Evolutionary conservation across 2,113 vertebrate species (phyloP).

Genomic region (Saguinus imperator): DNA sequence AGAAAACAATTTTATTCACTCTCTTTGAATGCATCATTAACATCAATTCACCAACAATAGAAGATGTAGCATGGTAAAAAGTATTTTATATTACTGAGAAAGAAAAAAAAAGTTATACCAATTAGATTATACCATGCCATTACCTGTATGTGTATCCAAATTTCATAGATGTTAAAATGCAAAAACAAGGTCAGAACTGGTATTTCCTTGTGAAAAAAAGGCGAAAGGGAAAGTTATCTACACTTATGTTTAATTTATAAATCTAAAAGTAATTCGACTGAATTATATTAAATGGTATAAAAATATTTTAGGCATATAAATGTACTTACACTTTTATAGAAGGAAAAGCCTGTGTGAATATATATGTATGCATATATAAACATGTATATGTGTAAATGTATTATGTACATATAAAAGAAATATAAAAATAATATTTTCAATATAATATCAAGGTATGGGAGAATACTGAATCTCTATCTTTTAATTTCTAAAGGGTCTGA

Average conservation of each 20-base stretch:
- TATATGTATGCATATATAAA: background rate
- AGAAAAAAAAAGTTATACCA: background rate
- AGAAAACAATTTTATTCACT: background rate
- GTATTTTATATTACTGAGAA: background rate
- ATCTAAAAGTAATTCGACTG: background rate
- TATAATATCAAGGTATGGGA: background rate
- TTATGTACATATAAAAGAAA: background rate
- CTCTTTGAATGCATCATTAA: background rate
- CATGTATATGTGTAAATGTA: background rate
- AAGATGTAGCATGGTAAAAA: background rate
- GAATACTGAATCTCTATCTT: background rate
- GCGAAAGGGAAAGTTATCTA: background rate
- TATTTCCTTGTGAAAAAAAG: background rate
- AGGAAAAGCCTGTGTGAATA: background rate
- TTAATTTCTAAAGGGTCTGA: background rate
- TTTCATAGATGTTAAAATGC: constrained; percentile 13
- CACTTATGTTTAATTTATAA: background rate
- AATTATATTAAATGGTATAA: background rate
- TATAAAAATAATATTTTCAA: background rate
- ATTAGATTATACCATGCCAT: background rate
- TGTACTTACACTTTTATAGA: background rate
- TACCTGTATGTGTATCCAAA: background rate
- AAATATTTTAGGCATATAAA: background rate
- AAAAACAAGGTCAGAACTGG: background rate
- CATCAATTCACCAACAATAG: background rate